A percentile compares a stretch with the other conserved stretches of the same genome.
These are phyloP conservation scores for Thera obeliscata DNA, from an alignment of 2,888 invertebrate species.

Conservation along the genomic window DNA sequence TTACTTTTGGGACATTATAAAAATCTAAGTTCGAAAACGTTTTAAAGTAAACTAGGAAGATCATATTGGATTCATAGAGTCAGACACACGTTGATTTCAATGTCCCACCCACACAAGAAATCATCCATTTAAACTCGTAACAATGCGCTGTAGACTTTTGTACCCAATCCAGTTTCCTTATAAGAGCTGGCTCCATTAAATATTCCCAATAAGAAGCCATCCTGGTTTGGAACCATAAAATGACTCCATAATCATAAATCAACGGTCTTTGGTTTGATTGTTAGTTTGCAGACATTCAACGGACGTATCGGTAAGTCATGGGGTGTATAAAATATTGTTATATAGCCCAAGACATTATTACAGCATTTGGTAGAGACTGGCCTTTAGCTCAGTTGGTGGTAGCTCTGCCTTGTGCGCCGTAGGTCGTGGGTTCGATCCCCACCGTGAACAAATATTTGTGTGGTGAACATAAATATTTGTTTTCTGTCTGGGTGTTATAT, in stretches of 20 bases:
- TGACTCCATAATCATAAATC: slow-evolving; percentile 37
- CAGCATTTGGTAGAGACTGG: neutral
- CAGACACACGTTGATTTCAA: neutral
- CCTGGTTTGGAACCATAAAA: slow-evolving; percentile 30
- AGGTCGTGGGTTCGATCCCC: too few relatives aligned
- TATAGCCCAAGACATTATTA: neutral
- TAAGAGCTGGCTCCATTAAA: slow-evolving; percentile 46
- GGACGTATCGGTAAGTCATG: slow-evolving; percentile 20
- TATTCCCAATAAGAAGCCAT: slow-evolving; percentile 32
- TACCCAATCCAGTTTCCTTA: slow-evolving; percentile 53
- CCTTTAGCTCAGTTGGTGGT: too few relatives aligned
- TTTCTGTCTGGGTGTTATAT: too few relatives aligned
- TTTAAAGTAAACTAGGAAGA: too few relatives aligned
- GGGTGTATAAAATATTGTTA: neutral
- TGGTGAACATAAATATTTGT: too few relatives aligned
- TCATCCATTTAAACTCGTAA: slow-evolving; percentile 23
- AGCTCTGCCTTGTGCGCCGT: neutral
- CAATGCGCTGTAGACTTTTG: slow-evolving; percentile 27
- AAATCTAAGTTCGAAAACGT: too few relatives aligned
- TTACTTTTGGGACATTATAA: too few relatives aligned
- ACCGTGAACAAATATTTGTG: too few relatives aligned
- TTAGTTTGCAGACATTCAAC: slow-evolving; percentile 32
- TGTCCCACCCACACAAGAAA: slow-evolving; percentile 3
- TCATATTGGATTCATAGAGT: neutral
- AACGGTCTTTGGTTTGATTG: slow-evolving; percentile 28